These are phyloP conservation scores for Parambassis ranga DNA, from an alignment of 2,797 vertebrate species.

Conservation along the genomic window DNA sequence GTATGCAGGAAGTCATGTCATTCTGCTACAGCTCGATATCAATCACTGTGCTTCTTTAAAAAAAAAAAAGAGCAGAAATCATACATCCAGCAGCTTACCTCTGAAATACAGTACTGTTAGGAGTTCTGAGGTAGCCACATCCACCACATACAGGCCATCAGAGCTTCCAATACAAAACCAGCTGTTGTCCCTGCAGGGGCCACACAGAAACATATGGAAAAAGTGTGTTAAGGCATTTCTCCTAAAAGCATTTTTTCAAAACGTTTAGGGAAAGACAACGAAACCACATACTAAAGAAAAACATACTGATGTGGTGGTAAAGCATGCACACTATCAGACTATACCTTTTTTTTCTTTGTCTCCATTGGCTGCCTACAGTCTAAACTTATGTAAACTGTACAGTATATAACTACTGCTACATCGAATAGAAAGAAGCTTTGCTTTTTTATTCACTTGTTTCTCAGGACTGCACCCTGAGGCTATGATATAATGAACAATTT, in stretches of 20 bases:
- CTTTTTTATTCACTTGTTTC: conserved; percentile 29
- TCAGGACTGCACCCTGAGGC: conserved; percentile 33
- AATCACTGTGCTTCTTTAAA: neutral
- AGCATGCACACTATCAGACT: conserved; percentile 21
- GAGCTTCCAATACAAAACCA: conserved; percentile 87
- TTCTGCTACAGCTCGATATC: neutral
- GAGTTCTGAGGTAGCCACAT: conserved; percentile 84
- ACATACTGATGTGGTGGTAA: conserved; percentile 34
- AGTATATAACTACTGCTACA: conserved; percentile 36
- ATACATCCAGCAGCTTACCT: conserved; percentile 71
- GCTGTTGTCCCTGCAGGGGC: conserved; percentile 44
- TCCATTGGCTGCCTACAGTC: conserved; percentile 46
- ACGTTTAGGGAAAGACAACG: conserved; percentile 29
- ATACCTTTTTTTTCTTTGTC: conserved; percentile 38
- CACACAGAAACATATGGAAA: conserved; percentile 37
- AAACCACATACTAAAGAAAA: conserved; percentile 55
- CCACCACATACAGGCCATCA: conserved; percentile 84
- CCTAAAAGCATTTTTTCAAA: conserved; percentile 19
- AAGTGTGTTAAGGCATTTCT: conserved; percentile 27
- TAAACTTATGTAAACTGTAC: conserved; percentile 43
- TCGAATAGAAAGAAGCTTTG: conserved; percentile 3
- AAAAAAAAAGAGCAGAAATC: neutral
- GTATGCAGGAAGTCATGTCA: neutral
- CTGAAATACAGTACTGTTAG: conserved; percentile 78
- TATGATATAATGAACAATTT: conserved; percentile 20